A percentile compares a stretch with the other conserved stretches of the same genome.
These are phyloP conservation scores for Gymnothorax reevesii DNA, from an alignment of 2,797 vertebrate genomes.

Conservation along the genomic window DNA sequence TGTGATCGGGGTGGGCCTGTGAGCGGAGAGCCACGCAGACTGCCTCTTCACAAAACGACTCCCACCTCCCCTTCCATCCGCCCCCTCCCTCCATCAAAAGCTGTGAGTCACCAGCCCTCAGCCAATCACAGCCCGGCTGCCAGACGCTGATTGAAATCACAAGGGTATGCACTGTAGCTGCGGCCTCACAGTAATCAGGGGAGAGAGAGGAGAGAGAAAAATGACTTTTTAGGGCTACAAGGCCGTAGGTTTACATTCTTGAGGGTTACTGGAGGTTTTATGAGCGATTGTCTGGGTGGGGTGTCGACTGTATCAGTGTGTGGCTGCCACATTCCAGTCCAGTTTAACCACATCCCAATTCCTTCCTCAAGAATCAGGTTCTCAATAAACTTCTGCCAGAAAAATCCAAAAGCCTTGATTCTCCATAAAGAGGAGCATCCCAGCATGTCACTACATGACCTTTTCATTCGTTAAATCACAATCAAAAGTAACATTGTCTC, in stretches of 20 bases:
- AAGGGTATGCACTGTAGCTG: conserved; percentile 16
- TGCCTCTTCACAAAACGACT: conserved; percentile 59
- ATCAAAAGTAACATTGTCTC: conserved; percentile 36
- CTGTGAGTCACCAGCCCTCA: conserved; percentile 63
- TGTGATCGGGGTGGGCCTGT: conserved; percentile 59
- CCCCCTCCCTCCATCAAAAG: conserved; percentile 71
- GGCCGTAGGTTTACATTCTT: conserved; percentile 10
- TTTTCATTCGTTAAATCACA: conserved; percentile 61
- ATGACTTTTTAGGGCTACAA: background rate
- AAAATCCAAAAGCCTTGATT: background rate
- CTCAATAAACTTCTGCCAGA: background rate
- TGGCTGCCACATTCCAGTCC: conserved; percentile 8
- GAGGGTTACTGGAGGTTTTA: conserved; percentile 17
- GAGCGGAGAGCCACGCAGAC: conserved; percentile 55
- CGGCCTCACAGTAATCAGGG: background rate
- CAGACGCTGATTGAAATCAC: conserved; percentile 37
- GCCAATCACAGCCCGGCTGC: conserved; percentile 47
- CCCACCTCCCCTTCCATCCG: conserved; percentile 63
- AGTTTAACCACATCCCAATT: conserved; percentile 12
- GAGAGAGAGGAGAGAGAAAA: conserved; percentile 13
- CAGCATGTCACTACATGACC: conserved; percentile 40
- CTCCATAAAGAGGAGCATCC: background rate
- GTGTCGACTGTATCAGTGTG: conserved; percentile 7
- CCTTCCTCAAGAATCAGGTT: background rate
- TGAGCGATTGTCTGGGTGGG: conserved; percentile 24